Conservation (phyloP, 2,797 vertebrate species). For the Channa striata region DNA sequence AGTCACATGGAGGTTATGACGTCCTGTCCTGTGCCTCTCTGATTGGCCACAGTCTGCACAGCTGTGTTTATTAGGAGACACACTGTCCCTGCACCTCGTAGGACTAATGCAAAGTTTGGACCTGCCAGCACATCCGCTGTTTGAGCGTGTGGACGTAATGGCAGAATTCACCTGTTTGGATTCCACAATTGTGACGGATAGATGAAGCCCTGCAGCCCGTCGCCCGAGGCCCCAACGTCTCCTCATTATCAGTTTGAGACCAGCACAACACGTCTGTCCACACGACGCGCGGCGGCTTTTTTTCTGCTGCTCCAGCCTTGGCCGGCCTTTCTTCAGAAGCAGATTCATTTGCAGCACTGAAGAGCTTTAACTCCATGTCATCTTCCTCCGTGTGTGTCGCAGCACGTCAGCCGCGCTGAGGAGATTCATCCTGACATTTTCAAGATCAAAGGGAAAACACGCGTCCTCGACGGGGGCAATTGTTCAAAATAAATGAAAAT, state of each 20-base stretch:
- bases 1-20: too few species aligned
- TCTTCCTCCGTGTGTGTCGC: neutral
- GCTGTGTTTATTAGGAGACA: too few species aligned
- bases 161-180: too few species aligned
- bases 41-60: too few species aligned
- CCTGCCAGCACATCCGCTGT: too few species aligned
- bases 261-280: neutral
- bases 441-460: neutral
- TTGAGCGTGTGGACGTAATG: too few species aligned
- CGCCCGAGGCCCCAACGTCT: neutral
- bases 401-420: neutral
- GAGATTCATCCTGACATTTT: neutral
- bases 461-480: too few species aligned
- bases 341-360: constrained; percentile 11
- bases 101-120: too few species aligned
- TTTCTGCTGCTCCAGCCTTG: neutral
- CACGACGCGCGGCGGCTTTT: neutral
- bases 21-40: too few species aligned
- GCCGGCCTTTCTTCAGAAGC: constrained; percentile 2
- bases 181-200: neutral
- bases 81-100: too few species aligned
- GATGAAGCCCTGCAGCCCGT: neutral
- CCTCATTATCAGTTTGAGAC: constrained; percentile 1
- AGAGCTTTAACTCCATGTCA: constrained; percentile 21
- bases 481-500: too few species aligned